Percentiles rank a stretch among this genome's conserved stretches.
These are phyloP conservation scores for Notechis scutatus DNA, from an alignment of 2,113 vertebrate genomes.

Conservation along the genomic window DNA sequence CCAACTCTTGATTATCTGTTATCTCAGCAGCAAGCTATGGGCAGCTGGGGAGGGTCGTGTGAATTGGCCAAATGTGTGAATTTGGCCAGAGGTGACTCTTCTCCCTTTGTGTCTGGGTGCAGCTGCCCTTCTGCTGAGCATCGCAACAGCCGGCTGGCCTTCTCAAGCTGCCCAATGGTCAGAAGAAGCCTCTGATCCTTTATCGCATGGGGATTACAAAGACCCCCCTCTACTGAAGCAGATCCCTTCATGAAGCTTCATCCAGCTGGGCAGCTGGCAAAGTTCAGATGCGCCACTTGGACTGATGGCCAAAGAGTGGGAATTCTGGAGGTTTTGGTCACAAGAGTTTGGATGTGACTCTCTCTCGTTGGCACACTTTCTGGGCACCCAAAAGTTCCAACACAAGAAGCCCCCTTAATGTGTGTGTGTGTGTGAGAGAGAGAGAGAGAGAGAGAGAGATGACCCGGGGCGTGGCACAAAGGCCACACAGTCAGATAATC, in stretches of 20 bases:
- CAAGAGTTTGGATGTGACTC: background rate
- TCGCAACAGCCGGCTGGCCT: conserved; percentile 7
- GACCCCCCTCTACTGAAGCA: conserved; percentile 25
- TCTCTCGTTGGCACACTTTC: background rate
- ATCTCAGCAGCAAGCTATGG: background rate
- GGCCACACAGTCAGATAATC: no score
- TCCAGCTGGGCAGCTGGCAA: background rate
- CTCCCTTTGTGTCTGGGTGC: background rate
- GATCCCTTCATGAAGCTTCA: conserved; percentile 10
- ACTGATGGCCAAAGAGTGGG: background rate
- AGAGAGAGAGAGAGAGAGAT: no score
- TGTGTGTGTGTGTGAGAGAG: accelerated
- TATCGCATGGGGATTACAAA: conserved; percentile 36
- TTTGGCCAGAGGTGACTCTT: background rate
- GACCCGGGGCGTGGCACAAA: no score
- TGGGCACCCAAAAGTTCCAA: background rate
- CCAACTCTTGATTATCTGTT: no score
- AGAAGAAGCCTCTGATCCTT: conserved; percentile 29
- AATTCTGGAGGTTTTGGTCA: background rate
- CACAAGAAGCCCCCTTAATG: background rate
- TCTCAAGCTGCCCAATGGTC: background rate
- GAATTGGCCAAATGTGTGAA: background rate
- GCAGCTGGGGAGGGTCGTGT: background rate
- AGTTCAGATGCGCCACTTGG: background rate
- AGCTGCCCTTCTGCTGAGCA: background rate